These are phyloP conservation scores for Centroberyx gerrardi DNA, from an alignment of 2,797 vertebrate species.

Conservation along the genomic window DNA sequence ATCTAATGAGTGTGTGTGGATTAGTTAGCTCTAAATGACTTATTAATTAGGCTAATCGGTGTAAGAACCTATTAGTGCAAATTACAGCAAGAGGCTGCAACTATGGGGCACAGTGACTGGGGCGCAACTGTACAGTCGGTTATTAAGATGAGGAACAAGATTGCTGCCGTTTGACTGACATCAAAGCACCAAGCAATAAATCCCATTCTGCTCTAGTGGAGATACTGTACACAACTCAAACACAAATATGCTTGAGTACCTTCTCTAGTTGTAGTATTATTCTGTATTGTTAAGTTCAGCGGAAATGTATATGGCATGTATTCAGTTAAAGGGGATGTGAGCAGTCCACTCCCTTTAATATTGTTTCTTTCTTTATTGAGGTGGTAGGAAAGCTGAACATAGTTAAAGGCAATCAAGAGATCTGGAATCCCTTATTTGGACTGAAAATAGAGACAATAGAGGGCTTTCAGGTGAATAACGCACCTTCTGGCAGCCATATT, in stretches of 20 bases:
- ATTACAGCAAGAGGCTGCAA: neutral
- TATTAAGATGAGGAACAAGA: neutral
- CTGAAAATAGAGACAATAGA: too few species aligned
- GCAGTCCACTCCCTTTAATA: too few species aligned
- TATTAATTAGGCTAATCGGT: slow-evolving; percentile 16
- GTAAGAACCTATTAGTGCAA: slow-evolving; percentile 11
- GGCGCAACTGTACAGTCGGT: neutral
- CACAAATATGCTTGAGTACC: too few species aligned
- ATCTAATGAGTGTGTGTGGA: slow-evolving; percentile 8
- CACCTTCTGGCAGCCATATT: too few species aligned
- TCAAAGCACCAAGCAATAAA: neutral
- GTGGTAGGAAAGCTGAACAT: neutral
- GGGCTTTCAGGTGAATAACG: too few species aligned
- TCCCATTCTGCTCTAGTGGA: neutral
- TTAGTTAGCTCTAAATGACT: slow-evolving; percentile 8
- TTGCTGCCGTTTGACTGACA: neutral
- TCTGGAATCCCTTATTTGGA: too few species aligned
- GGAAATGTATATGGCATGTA: too few species aligned
- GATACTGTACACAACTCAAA: neutral
- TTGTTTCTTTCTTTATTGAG: too few species aligned
- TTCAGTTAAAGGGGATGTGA: too few species aligned
- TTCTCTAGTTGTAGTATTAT: too few species aligned
- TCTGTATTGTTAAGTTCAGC: too few species aligned
- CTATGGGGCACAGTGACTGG: neutral
- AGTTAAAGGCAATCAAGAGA: neutral